These are phyloP conservation scores for Esox masquinongy DNA, from an alignment of 2,797 vertebrate species.

Conservation along the genomic window DNA sequence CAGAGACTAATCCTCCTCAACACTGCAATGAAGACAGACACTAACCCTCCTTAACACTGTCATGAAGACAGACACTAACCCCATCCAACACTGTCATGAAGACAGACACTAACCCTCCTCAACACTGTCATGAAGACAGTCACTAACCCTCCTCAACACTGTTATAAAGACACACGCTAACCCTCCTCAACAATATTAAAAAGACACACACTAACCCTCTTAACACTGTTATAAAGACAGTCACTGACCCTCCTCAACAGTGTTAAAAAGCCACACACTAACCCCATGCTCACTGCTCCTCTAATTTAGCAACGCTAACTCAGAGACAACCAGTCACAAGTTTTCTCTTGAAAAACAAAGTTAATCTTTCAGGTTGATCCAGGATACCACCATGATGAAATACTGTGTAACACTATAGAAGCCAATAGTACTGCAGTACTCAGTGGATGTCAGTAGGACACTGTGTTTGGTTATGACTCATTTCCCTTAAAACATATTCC, in stretches of 20 bases:
- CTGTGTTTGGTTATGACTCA: not conserved
- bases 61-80: not conserved
- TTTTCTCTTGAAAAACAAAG: not conserved
- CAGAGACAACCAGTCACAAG: not conserved
- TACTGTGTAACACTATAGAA: not conserved
- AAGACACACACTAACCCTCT: not conserved
- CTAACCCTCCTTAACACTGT: not conserved
- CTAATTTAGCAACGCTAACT: not conserved
- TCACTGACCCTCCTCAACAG: not conserved
- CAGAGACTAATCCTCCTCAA: not conserved
- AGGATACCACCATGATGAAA: not conserved
- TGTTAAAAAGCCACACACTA: not conserved
- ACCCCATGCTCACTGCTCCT: not conserved
- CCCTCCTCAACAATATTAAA: not conserved
- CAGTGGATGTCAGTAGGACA: not conserved
- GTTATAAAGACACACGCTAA: not conserved
- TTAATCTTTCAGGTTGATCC: not conserved
- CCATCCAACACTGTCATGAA: too few relatives aligned
- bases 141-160: too few relatives aligned
- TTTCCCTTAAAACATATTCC: constrained; percentile 4
- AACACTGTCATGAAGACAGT: not conserved
- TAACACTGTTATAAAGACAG: not conserved
- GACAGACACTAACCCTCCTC: not conserved
- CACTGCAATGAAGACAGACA: too few relatives aligned
- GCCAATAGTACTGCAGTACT: not conserved